Conservation (phyloP, 2,113 vertebrate genomes). For the Corythoichthys haematopterus region DNA sequence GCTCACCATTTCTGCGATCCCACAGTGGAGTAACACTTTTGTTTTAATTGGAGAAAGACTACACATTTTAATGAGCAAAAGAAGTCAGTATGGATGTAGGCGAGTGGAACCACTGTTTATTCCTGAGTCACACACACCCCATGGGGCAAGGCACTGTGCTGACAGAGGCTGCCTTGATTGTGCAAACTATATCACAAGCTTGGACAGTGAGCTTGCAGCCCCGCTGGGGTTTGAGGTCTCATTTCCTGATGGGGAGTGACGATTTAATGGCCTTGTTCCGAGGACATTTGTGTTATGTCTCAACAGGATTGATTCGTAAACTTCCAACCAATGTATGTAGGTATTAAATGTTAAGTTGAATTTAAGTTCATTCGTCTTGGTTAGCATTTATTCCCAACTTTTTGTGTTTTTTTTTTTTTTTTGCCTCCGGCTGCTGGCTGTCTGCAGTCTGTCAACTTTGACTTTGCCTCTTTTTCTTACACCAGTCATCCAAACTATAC, state of each 20-base stretch:
- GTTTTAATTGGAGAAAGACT: background rate
- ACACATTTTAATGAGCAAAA: background rate
- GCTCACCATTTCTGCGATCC: background rate
- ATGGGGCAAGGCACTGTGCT: background rate
- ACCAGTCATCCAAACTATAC: constrained; percentile 39
- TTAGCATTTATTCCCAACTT: background rate
- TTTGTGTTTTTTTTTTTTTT: background rate
- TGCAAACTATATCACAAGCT: background rate
- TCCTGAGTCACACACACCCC: background rate
- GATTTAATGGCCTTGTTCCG: background rate
- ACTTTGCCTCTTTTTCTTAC: constrained; percentile 36
- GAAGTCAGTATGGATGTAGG: background rate
- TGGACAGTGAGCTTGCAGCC: background rate
- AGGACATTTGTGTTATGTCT: background rate
- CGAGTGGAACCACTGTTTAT: background rate
- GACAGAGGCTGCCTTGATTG: background rate
- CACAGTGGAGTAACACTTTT: background rate
- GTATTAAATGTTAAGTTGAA: background rate
- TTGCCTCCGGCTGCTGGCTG: constrained; percentile 9
- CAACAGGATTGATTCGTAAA: background rate
- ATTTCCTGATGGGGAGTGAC: background rate
- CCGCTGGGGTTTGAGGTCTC: background rate
- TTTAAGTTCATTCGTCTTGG: background rate
- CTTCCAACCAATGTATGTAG: background rate
- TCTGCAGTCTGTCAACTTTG: constrained; percentile 25